Percentiles rank a stretch among this genome's conserved stretches.
phyloP scores from a whole-genome alignment of 2,888 invertebrate species.

The Aleiodes leptofemur region DNA sequence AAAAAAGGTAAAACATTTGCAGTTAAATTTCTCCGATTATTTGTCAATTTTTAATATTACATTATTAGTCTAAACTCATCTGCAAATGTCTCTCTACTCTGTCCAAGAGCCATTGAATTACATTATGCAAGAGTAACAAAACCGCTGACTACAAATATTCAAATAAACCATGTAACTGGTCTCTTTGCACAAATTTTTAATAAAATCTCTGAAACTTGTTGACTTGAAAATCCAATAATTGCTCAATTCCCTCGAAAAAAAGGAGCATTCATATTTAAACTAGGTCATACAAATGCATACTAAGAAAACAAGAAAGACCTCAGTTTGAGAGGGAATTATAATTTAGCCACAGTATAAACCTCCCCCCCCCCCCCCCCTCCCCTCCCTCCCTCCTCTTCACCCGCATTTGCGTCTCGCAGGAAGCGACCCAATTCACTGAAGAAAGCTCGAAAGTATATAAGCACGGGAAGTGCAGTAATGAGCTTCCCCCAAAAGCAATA shows the following conservation, averaged over 20 bases:
- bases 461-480: constrained; percentile 35
- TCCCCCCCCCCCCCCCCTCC: too few relatives aligned
- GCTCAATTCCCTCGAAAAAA: constrained; percentile 11
- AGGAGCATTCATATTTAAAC: constrained; percentile 1
- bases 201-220: constrained; percentile 1
- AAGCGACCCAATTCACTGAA: constrained; percentile 32
- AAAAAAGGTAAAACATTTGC: too few relatives aligned
- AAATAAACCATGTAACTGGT: neutral
- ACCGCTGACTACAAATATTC: too few relatives aligned
- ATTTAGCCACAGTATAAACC: constrained; percentile 32
- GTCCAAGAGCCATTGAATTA: too few relatives aligned
- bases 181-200: neutral
- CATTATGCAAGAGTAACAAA: too few relatives aligned
- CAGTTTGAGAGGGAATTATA: constrained; percentile 7
- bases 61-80: too few relatives aligned
- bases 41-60: too few relatives aligned
- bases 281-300: constrained; percentile 18
- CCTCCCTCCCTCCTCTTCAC: too few relatives aligned
- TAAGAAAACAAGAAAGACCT: constrained; percentile 27
- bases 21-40: too few relatives aligned
- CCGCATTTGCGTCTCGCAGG: constrained; percentile 10
- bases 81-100: too few relatives aligned
- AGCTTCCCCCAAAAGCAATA: constrained; percentile 30
- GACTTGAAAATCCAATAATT: neutral
- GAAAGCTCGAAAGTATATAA: constrained; percentile 26